A percentile compares a stretch with the other conserved stretches of the same genome.
Conservation (phyloP, 1,140 invertebrate species). For the Anadara kagoshimensis region DNA sequence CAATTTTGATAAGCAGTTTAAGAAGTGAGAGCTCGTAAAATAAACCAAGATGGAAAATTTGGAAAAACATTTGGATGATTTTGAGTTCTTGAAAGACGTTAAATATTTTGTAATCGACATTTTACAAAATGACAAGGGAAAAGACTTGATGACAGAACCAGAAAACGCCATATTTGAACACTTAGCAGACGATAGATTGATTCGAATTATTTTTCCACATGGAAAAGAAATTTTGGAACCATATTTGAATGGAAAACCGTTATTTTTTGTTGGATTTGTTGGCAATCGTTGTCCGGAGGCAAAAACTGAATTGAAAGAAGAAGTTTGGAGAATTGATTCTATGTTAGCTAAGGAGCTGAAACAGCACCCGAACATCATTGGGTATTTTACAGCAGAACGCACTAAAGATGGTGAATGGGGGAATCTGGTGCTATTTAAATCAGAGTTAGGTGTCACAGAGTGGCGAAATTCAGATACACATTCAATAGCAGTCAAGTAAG, state of each 20-base stretch:
- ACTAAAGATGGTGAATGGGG: conserved; percentile 6
- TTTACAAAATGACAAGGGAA: neutral
- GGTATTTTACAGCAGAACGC: neutral
- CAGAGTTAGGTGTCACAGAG: neutral
- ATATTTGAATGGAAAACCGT: neutral
- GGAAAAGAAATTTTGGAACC: neutral
- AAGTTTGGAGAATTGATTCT: neutral
- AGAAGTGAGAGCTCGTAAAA: too few relatives aligned
- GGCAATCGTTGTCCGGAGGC: neutral
- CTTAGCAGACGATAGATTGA: neutral
- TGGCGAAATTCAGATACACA: neutral
- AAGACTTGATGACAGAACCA: too few relatives aligned
- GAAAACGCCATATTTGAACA: neutral
- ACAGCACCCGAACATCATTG: neutral
- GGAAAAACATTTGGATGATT: neutral
- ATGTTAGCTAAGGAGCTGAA: neutral
- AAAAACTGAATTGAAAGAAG: neutral
- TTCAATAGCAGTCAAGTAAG: neutral
- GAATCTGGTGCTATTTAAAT: conserved; percentile 1
- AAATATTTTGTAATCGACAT: neutral
- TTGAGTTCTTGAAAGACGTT: neutral
- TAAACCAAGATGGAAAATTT: neutral
- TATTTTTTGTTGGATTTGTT: conserved; percentile 12
- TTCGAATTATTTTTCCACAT: conserved; percentile 6
- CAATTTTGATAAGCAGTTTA: too few relatives aligned